Evolutionary conservation across 2,113 vertebrate species (phyloP).

Genomic region (Prunella himalayana): DNA sequence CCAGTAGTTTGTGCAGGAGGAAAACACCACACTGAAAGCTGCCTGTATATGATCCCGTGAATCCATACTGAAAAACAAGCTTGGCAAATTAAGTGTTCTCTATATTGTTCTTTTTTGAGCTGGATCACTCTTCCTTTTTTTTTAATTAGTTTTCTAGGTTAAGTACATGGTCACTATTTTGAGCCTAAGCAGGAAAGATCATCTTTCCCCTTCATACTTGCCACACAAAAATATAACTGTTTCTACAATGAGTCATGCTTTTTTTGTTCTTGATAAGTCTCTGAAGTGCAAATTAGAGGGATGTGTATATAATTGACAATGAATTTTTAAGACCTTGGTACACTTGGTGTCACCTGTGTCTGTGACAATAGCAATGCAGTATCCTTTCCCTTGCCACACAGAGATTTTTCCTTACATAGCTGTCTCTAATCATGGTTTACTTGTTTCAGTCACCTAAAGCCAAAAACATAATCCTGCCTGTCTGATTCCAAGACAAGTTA

Average conservation of each 20-base stretch:
- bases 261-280: not conserved
- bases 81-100: not conserved
- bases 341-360: not conserved
- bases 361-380: not conserved
- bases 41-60: not conserved
- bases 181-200: not conserved
- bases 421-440: not conserved
- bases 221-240: not conserved
- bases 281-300: not conserved
- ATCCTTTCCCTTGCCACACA: not conserved
- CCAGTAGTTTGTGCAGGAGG: not conserved
- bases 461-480: not conserved
- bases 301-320: not conserved
- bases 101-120: not conserved
- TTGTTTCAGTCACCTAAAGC: not conserved
- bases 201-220: not conserved
- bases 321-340: conserved; percentile 4
- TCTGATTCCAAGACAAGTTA: not conserved
- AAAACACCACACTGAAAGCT: not conserved
- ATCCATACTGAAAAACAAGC: not conserved
- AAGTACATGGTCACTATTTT: not conserved
- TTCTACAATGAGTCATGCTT: not conserved
- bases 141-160: not conserved
- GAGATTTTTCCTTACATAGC: not conserved
- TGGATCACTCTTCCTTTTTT: not conserved